Evolutionary conservation across 2,797 vertebrate species (phyloP).

Genomic region (Pogonophryne albipinna): DNA sequence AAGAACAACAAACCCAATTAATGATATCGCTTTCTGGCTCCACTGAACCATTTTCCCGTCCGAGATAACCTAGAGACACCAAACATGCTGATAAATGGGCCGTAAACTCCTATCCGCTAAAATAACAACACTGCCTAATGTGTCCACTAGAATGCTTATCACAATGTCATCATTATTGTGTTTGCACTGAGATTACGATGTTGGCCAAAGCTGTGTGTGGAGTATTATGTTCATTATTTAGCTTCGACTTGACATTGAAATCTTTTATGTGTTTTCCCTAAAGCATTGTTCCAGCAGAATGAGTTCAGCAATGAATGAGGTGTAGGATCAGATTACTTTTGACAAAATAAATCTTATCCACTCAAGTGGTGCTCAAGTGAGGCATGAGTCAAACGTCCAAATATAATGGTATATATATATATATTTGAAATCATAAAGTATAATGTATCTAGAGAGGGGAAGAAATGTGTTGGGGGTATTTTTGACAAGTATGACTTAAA

Average conservation of each 20-base stretch:
- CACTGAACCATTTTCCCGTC: conserved; percentile 55
- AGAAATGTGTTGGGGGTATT: conserved; percentile 7
- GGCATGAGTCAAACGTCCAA: background rate
- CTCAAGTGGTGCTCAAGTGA: background rate
- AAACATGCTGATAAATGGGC: conserved; percentile 71
- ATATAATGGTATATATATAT: background rate
- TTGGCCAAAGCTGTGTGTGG: conserved; percentile 40
- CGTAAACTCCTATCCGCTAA: conserved; percentile 63
- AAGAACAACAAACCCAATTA: conserved; percentile 75
- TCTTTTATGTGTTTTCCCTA: conserved; percentile 27
- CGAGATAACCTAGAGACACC: conserved; percentile 70
- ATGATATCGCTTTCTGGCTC: conserved; percentile 61
- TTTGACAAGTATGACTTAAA: conserved; percentile 27
- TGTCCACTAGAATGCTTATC: conserved; percentile 66
- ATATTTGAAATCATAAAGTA: background rate
- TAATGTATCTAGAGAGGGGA: background rate
- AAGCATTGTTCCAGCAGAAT: conserved; percentile 1
- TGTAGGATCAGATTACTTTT: conserved; percentile 3
- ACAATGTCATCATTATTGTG: conserved; percentile 62
- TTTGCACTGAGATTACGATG: conserved; percentile 65
- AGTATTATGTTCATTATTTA: conserved; percentile 48
- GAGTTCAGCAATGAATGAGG: background rate
- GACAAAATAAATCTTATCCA: conserved; percentile 8
- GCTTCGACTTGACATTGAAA: conserved; percentile 59
- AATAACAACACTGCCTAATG: conserved; percentile 63